Percentiles rank a stretch among this genome's conserved stretches.
Evolutionary conservation across 2,888 invertebrate genomes (phyloP).

Genomic region (Eulithis prunata): DNA sequence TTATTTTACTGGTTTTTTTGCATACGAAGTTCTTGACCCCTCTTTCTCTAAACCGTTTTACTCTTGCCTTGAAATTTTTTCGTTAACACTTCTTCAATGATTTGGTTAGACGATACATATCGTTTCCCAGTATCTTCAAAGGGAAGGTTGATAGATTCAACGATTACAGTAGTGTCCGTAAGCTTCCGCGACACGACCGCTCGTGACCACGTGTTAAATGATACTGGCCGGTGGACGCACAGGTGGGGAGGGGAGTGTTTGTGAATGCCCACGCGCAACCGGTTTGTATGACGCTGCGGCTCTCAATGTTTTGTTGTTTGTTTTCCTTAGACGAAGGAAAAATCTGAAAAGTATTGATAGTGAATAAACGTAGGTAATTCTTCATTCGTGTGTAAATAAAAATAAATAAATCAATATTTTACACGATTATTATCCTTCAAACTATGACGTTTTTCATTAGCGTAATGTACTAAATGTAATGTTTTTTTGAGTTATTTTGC

Average conservation of each 20-base stretch:
- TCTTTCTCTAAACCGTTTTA: too few relatives aligned
- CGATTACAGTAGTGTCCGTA: neutral
- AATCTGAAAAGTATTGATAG: neutral
- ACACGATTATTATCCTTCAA: too few relatives aligned
- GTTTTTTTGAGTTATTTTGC: too few relatives aligned
- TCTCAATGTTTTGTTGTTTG: conserved; percentile 30
- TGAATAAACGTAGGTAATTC: too few relatives aligned
- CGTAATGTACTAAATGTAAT: too few relatives aligned
- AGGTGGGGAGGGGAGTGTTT: conserved; percentile 8
- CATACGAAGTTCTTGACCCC: neutral
- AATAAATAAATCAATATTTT: too few relatives aligned
- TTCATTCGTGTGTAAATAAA: too few relatives aligned
- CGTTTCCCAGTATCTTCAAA: too few relatives aligned
- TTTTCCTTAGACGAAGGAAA: conserved; percentile 15
- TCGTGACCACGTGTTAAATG: conserved; percentile 15
- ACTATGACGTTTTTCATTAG: too few relatives aligned
- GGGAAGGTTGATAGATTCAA: neutral
- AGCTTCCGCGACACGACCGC: neutral
- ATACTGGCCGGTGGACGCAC: conserved; percentile 11
- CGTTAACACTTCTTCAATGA: too few relatives aligned
- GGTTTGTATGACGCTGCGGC: conserved; percentile 19
- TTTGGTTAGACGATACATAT: too few relatives aligned
- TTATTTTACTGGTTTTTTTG: neutral
- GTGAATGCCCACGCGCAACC: conserved; percentile 24
- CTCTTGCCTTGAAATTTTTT: too few relatives aligned